Percentiles rank a stretch among this genome's conserved stretches.
Evolutionary conservation across 2,113 vertebrate genomes (phyloP).

Genomic region (Rattus rattus): DNA sequence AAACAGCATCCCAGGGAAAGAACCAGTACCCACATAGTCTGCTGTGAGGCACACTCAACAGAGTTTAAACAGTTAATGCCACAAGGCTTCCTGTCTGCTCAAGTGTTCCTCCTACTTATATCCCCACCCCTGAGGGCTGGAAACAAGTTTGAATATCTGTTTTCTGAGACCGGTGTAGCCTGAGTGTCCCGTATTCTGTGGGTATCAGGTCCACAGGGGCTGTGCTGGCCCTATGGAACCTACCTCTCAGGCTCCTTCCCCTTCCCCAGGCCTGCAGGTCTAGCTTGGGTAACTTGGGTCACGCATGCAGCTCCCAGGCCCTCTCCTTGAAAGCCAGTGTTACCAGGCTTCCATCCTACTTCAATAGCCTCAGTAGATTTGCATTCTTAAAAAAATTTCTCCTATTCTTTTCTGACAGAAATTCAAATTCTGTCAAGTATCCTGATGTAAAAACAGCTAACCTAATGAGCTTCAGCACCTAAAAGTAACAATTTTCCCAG

Average conservation of each 20-base stretch:
- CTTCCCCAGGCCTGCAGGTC: neutral
- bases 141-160: neutral
- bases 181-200: accelerated
- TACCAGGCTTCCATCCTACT: neutral
- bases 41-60: too few relatives aligned
- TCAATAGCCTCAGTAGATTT: neutral
- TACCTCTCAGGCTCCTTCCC: neutral
- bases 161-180: neutral
- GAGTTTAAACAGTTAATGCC: neutral
- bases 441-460: neutral
- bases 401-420: neutral
- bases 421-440: neutral
- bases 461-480: neutral
- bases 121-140: neutral
- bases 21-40: neutral
- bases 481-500: neutral
- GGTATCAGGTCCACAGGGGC: neutral
- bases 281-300: neutral
- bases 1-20: neutral
- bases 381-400: neutral
- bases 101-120: neutral
- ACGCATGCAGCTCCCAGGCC: neutral
- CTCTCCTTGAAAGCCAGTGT: neutral
- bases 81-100: neutral
- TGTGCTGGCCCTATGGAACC: too few relatives aligned